Conservation (phyloP, 2,113 vertebrate genomes). For the Xerus inauris region DNA sequence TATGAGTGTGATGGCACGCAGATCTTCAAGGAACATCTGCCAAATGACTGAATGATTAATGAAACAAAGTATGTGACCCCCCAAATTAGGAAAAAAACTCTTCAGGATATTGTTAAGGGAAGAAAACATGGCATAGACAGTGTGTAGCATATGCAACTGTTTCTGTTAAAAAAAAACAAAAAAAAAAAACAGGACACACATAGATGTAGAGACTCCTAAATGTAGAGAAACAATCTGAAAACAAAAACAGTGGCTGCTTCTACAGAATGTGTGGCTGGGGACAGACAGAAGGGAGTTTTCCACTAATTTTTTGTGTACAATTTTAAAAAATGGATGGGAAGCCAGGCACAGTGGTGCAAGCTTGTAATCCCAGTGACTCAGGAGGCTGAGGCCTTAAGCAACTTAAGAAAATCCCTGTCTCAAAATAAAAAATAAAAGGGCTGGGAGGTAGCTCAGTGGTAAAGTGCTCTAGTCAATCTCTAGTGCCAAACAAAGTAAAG, state of each 20-base stretch:
- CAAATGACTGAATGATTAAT: background rate
- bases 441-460: background rate
- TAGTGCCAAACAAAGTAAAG: background rate
- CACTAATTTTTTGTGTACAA: background rate
- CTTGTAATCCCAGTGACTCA: too few species aligned
- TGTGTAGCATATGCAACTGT: background rate
- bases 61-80: conserved; percentile 2
- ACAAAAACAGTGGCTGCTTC: background rate
- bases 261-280: background rate
- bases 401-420: background rate
- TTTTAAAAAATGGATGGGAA: background rate
- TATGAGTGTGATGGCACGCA: background rate
- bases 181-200: background rate
- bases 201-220: background rate
- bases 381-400: too few species aligned
- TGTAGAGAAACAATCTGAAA: background rate
- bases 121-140: background rate
- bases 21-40: background rate
- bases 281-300: background rate
- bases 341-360: background rate
- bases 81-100: background rate
- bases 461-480: background rate
- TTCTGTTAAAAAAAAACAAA: background rate
- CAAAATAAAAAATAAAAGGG: background rate
- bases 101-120: background rate